Base-by-base conservation (phyloP, 2,797 vertebrate genomes). In the Sphenopsis melanotis region DNA sequence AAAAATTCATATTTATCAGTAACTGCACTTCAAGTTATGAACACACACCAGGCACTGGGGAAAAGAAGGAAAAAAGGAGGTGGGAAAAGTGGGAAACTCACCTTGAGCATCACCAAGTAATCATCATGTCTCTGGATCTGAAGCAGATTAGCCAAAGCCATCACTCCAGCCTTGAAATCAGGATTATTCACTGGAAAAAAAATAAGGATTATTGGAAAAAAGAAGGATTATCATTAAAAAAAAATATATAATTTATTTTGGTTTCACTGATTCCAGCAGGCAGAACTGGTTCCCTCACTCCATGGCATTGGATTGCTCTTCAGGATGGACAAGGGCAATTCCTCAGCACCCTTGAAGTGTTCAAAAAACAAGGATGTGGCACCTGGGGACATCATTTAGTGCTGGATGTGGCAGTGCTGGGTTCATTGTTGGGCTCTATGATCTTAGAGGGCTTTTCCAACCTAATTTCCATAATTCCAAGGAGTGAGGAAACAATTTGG, bases 61-160 rank as follows among this genome's bases (percentile, higher is more conserved):
- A 44, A 80, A 80, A 49, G n/a, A 17, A 61, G 17, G 36, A 52
- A 44, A 69, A 65, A 82, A 57, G 7, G 29, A 80, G 36, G 15
- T 61, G 47, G 32, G 26, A 24, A 52, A 83, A 56, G 23, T 5
- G 50, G 13, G 52, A 60, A 86, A 78, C 98, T 97, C 93, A 99
- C 99, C 98, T 99, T 99, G 36, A 99, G 98, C 99, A 99, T 99
- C 29, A 99, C 97, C 97, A 99, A 96, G 89, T 99, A 99, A 97
- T 99, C 99, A 19, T 99, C 99, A 3, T 99, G 99, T 7, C 99
- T 98, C 37, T 99, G 99, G 65, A 99, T 99, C 94, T 99, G 99
- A 27, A 99, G 98, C 69, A 99, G 98, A 96, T 99, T 99, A 27
- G 99, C 98, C 91, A 99, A 98, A 93, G 99, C 99, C 77, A 98